These are phyloP conservation scores for Peromyscus californicus DNA, from an alignment of 2,113 vertebrate genomes.

Conservation along the genomic window DNA sequence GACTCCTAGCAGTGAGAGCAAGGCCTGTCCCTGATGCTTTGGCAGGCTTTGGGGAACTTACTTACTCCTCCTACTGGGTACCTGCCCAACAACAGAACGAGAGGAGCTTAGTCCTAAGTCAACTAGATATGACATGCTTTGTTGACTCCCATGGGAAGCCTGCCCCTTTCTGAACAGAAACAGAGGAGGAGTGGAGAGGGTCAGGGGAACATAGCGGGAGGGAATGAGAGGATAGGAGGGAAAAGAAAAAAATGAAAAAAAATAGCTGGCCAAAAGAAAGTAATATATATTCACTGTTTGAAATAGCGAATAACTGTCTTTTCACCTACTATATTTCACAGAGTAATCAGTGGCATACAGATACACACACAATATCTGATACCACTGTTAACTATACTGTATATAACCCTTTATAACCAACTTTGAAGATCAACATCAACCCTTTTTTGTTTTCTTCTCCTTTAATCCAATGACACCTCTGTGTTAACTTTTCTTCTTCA, in stretches of 20 bases:
- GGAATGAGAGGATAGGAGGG: background rate
- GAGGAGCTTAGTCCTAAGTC: background rate
- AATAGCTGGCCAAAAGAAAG: background rate
- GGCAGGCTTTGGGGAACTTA: background rate
- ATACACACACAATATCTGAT: background rate
- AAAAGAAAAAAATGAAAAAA: background rate
- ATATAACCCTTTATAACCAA: background rate
- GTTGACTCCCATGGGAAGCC: background rate
- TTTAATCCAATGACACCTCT: background rate
- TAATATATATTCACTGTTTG: background rate
- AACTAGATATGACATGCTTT: background rate
- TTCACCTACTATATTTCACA: background rate
- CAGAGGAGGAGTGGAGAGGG: background rate
- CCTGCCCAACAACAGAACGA: background rate
- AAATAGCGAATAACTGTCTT: background rate
- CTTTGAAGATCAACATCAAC: background rate
- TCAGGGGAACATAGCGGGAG: background rate
- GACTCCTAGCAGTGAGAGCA: background rate
- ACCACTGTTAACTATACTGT: background rate
- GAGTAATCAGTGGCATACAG: background rate
- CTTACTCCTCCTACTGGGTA: background rate
- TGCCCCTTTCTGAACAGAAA: background rate
- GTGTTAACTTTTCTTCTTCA: background rate
- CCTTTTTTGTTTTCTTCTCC: background rate
- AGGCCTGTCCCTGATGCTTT: background rate